Conservation (phyloP, 2,888 invertebrate genomes). For the Mythimna loreyi region DNA sequence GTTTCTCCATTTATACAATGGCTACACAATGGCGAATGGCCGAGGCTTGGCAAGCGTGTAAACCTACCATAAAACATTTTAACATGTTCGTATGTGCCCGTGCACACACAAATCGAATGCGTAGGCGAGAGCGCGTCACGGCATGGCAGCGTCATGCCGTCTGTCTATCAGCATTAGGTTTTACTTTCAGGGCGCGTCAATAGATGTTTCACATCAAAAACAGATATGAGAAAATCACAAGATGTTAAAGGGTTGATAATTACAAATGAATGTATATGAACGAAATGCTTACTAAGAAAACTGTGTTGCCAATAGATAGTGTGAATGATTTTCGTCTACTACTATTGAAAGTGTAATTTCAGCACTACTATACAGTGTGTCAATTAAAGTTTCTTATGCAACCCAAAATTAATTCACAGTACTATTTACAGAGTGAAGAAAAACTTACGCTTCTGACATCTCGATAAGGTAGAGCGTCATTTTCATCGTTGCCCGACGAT, state of each 20-base stretch:
- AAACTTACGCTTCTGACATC: conserved; percentile 96
- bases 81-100: too few relatives aligned
- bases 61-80: too few relatives aligned
- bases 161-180: too few relatives aligned
- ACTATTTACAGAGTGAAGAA: conserved; percentile 31
- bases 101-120: too few relatives aligned
- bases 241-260: conserved; percentile 19
- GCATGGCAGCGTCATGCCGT: too few relatives aligned
- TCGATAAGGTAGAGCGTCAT: conserved; percentile 95
- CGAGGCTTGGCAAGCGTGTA: too few relatives aligned
- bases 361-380: conserved; percentile 54
- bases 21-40: too few relatives aligned
- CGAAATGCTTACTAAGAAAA: conserved; percentile 39
- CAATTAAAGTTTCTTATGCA: conserved; percentile 34
- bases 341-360: conserved; percentile 48
- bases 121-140: too few relatives aligned
- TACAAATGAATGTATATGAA: conserved; percentile 47
- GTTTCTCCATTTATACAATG: too few relatives aligned
- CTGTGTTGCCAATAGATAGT: conserved; percentile 33
- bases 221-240: not conserved
- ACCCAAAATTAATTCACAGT: conserved; percentile 37
- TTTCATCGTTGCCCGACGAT: conserved; percentile 97
- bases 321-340: conserved; percentile 48
- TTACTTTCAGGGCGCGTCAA: too few relatives aligned
- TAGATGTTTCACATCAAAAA: conserved; percentile 2